Evolutionary conservation across 92 coral and sea anemone genomes (phyloP), one percentile per base, ranked within the genome.

Genomic region (Paramuricea clavata): DNA sequence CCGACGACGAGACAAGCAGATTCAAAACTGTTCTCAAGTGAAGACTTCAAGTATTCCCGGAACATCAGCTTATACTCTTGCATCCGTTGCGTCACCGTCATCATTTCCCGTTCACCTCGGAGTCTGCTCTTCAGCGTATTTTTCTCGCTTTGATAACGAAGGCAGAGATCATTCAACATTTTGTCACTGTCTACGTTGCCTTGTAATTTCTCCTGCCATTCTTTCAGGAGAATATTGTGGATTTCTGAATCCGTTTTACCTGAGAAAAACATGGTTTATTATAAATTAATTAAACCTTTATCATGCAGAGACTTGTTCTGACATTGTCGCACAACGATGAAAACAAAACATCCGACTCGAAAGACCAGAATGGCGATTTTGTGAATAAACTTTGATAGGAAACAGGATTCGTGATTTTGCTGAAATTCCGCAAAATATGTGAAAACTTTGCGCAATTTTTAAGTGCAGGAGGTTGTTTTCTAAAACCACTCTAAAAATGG

Each of bases 231-330:
- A 34, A 90, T 92, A 35, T 93, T 92, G 49, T 94, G 94, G 21
- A 92, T 89, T 76, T 96, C 99, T 35, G 92, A 89, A 69, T 93
- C 95, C 10, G 95, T 39, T 70, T 93, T 96, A 26, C 94, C 99
- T 96, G 64, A 1, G 1, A 0, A 60, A 23, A 7, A 44, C 28
- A 31, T 39, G 52, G 26, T 25, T 36, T n/a, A n/a, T 1, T 70
- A 4, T 39, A 39, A 4, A 4, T 39, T 39, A 39, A 39, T 39
- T 10, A 39, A 39, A 39, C 44, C 4, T 4, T 39, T 39, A n/a
- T n/a, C n/a, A n/a, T n/a, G n/a, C n/a, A n/a, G n/a, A n/a, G n/a
- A n/a, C n/a, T n/a, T n/a, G n/a, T n/a, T n/a, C n/a, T n/a, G n/a
- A n/a, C n/a, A n/a, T n/a, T n/a, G n/a, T n/a, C n/a, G n/a, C n/a